A percentile compares a stretch with the other conserved stretches of the same genome.
Evolutionary conservation across 2,888 invertebrate species (phyloP).

Genomic region (Amblyjoppa proteus): DNA sequence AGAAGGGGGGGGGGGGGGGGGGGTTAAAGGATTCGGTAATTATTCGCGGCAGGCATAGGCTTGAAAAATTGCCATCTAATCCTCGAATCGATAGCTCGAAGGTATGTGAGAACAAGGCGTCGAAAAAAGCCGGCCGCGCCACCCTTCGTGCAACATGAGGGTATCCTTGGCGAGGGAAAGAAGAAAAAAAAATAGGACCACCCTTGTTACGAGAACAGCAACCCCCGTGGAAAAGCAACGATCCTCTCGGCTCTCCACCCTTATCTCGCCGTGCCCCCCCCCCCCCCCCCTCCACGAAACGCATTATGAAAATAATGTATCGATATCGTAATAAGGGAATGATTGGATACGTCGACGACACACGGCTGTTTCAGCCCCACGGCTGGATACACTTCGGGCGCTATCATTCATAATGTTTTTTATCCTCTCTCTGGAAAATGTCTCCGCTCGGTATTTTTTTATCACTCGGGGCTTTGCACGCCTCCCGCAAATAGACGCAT

Average conservation of each 20-base stretch:
- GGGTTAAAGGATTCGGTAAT: constrained; percentile 78
- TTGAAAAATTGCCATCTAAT: constrained; percentile 84
- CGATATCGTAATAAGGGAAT: constrained; percentile 84
- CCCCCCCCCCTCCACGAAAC: constrained; percentile 47
- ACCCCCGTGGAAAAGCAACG: constrained; percentile 60
- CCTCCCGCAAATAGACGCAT: constrained; percentile 35
- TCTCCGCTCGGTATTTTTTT: constrained; percentile 52
- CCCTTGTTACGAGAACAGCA: constrained; percentile 64
- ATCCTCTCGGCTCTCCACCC: constrained; percentile 65
- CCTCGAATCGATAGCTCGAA: constrained; percentile 80
- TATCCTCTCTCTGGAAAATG: constrained; percentile 61
- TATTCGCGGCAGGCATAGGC: constrained; percentile 80
- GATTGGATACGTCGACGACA: constrained; percentile 82
- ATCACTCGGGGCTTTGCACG: constrained; percentile 38
- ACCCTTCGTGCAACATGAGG: constrained; percentile 63
- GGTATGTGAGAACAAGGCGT: constrained; percentile 73
- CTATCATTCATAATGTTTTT: constrained; percentile 65
- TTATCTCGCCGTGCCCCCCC: constrained; percentile 44
- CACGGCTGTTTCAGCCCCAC: constrained; percentile 59
- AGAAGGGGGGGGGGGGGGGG: constrained; percentile 34
- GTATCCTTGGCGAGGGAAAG: constrained; percentile 55
- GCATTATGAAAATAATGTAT: constrained; percentile 82
- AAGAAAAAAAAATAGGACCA: constrained; percentile 53
- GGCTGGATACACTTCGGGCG: constrained; percentile 1
- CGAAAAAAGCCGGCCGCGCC: constrained; percentile 44